These are phyloP conservation scores for Takifugu ocellatus DNA, from an alignment of 2,797 vertebrate species.

Conservation along the genomic window DNA sequence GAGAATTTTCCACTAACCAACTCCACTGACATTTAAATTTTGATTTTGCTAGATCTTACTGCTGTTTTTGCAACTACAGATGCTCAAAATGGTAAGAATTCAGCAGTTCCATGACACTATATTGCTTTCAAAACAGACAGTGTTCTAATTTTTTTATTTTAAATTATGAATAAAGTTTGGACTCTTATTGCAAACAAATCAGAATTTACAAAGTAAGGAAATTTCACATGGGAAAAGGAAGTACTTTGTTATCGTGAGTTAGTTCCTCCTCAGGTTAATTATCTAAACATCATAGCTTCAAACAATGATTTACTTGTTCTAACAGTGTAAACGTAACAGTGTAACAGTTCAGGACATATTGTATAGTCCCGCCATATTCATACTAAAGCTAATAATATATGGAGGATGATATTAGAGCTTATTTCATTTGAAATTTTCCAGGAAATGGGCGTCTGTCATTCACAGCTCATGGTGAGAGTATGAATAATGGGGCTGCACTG, in stretches of 20 bases:
- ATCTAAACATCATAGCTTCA: too few relatives aligned
- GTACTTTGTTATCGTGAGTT: slow-evolving; percentile 33
- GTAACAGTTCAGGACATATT: too few relatives aligned
- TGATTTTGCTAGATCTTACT: slow-evolving; percentile 38
- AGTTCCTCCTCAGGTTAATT: slow-evolving; percentile 15
- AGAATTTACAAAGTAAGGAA: slow-evolving; percentile 38
- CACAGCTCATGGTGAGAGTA: too few relatives aligned
- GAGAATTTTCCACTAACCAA: background rate
- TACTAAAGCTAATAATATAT: too few relatives aligned
- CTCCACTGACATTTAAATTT: background rate
- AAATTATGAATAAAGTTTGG: background rate
- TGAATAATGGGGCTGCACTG: too few relatives aligned
- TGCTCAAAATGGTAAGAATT: slow-evolving; percentile 28
- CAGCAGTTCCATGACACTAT: background rate
- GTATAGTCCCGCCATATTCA: too few relatives aligned
- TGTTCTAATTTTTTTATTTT: background rate
- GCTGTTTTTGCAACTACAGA: slow-evolving; percentile 34
- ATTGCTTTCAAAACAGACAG: background rate
- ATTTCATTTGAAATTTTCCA: too few relatives aligned
- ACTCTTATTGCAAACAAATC: background rate
- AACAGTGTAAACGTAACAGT: too few relatives aligned
- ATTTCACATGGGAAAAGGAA: slow-evolving; percentile 43
- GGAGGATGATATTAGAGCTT: too few relatives aligned
- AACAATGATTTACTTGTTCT: too few relatives aligned
- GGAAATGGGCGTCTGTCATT: too few relatives aligned